Percentiles rank a stretch among this genome's conserved stretches.
Conservation (phyloP, 1,140 invertebrate genomes). For the Megalonaias nervosa region DNA sequence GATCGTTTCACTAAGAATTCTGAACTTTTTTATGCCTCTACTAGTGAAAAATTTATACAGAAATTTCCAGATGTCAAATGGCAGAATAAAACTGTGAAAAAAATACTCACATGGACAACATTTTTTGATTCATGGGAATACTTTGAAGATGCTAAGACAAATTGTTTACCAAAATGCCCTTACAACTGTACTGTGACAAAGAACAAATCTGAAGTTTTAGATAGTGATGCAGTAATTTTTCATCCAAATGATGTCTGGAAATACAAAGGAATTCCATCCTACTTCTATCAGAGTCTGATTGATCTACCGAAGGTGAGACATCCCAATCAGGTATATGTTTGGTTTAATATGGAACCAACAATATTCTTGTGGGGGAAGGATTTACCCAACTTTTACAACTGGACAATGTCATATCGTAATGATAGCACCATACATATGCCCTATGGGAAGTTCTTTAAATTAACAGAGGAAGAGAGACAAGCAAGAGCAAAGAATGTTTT, state of each 20-base stretch:
- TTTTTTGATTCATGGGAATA: too few relatives aligned
- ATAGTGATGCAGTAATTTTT: constrained; percentile 61
- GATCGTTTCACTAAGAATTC: too few relatives aligned
- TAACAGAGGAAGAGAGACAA: constrained; percentile 12
- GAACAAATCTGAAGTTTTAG: constrained; percentile 39
- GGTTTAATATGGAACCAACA: constrained; percentile 54
- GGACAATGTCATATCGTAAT: constrained; percentile 56
- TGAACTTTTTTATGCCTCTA: too few relatives aligned
- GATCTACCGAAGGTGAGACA: constrained; percentile 38
- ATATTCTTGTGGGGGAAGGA: constrained; percentile 38
- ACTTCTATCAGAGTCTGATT: constrained; percentile 11
- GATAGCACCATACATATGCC: constrained; percentile 51
- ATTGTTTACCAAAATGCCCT: constrained; percentile 5
- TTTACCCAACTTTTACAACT: constrained; percentile 50
- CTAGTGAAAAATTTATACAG: too few relatives aligned
- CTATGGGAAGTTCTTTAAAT: constrained; percentile 35
- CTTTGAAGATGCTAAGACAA: background rate
- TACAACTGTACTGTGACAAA: constrained; percentile 47
- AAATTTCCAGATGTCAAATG: too few relatives aligned
- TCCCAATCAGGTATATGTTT: constrained; percentile 51
- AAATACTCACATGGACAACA: too few relatives aligned
- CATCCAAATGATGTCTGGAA: constrained; percentile 44
- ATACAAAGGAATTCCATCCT: constrained; percentile 20
- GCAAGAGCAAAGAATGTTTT: background rate
- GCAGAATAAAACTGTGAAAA: too few relatives aligned